Evolutionary conservation across 2,888 invertebrate genomes (phyloP).

Genomic region (Leptinotarsa tumamoca): DNA sequence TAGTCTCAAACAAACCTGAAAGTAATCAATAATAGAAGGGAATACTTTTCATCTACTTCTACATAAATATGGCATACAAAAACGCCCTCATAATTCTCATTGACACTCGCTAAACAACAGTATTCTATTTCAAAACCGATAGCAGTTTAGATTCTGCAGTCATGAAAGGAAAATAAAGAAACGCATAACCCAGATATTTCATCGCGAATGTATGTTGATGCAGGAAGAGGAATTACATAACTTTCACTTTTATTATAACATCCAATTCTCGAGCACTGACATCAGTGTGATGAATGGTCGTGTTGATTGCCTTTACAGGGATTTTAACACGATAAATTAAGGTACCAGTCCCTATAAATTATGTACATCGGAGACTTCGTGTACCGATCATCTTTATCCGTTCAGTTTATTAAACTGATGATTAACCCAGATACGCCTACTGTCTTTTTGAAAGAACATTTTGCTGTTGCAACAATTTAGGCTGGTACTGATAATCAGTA

Average conservation of each 20-base stretch:
- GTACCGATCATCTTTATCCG: background rate
- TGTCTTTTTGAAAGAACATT: background rate
- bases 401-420: background rate
- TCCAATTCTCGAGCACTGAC: conserved; percentile 14
- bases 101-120: background rate
- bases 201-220: conserved; percentile 23
- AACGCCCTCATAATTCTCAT: background rate
- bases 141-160: background rate
- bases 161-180: conserved; percentile 27
- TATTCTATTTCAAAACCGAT: background rate
- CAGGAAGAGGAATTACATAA: conserved; percentile 37
- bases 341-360: conserved; percentile 21
- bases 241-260: conserved; percentile 33
- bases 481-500: no score
- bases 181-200: conserved; percentile 34
- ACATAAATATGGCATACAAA: no score
- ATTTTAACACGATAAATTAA: conserved; percentile 36
- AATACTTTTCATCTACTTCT: no score
- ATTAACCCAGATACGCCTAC: no score
- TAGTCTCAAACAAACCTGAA: no score
- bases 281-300: conserved; percentile 29
- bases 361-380: background rate
- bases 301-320: conserved; percentile 21
- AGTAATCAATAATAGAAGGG: no score
- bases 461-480: background rate